Base-by-base conservation (phyloP, 2,888 invertebrate genomes). In the Thecophora atra region DNA sequence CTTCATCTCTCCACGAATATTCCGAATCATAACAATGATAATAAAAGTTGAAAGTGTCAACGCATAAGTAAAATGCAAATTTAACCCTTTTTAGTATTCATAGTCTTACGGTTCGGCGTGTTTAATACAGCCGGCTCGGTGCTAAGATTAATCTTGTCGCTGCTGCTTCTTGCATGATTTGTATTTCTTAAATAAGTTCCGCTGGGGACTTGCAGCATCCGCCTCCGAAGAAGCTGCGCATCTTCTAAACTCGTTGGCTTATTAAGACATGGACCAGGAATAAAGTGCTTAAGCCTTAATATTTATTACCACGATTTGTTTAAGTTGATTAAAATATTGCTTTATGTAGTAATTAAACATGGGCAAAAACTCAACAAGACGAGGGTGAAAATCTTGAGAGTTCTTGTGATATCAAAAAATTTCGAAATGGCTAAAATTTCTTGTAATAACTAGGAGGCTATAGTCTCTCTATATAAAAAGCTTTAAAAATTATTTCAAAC, bases 51-150 rank as follows among this genome's bases (percentile, higher is more conserved):
- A 58, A 44, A 79, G 78, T 81, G 81, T 80, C 82, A 82, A 81
- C 82, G 79, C 81, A 81, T 81, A 82, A 82, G 77, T 78, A 79
- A 81, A 82, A 83, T 83, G 84, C 83, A 82, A 83, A 84, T 83
- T 84, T 81, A 83, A 84, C 83, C 83, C 83, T 83, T 83, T 81
- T 83, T 82, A 82, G 80, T 83, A 83, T 84, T 84, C 84, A 83
- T 84, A 81, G 84, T 82, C 81, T 82, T 80, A 78, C 77, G 79
- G 76, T 79, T 80, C 78, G 77, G 75, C 71, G 70, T 73, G 70
- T 72, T 72, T 76, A 71, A 72, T 73, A 56, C 56, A 62, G 28
- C 66, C 66, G 47, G 54, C 70, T 6, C 56, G 47, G 75, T 76
- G 79, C 79, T 78, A 77, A 80, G 78, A 80, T 77, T 75, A 76